Evolutionary conservation across 2,113 vertebrate species (phyloP).

Genomic region (Trogon surrucura): DNA sequence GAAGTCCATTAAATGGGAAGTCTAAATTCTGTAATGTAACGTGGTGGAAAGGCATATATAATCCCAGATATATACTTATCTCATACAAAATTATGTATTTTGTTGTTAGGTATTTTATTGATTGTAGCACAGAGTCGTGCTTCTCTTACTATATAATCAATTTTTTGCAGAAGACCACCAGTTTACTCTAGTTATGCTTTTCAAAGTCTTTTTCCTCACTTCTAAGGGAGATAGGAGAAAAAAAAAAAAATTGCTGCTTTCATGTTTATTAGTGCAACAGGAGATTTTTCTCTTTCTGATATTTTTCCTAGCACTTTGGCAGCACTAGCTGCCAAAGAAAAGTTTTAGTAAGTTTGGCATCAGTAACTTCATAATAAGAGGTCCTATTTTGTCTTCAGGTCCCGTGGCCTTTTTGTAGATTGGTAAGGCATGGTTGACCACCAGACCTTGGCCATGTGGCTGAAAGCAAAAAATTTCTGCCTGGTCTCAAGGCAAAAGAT

Average conservation of each 20-base stretch:
- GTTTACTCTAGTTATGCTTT: neutral
- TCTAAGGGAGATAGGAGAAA: neutral
- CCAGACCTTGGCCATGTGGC: neutral
- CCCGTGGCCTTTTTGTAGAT: neutral
- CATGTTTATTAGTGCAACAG: neutral
- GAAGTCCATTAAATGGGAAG: neutral
- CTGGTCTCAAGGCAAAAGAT: neutral
- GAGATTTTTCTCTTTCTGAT: neutral
- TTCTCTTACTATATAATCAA: neutral
- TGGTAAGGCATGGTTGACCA: neutral
- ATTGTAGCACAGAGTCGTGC: neutral
- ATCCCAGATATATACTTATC: neutral
- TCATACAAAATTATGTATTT: neutral
- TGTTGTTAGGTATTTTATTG: neutral
- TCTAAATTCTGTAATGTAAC: neutral
- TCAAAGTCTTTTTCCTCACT: neutral
- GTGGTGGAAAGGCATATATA: neutral
- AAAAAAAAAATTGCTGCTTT: neutral
- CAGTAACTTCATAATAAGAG: neutral
- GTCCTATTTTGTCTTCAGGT: neutral
- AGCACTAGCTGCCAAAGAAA: neutral
- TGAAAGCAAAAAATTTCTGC: neutral
- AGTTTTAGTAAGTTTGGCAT: neutral
- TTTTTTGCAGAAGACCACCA: neutral
- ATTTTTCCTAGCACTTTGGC: neutral